Evolutionary conservation across 2,797 vertebrate species (phyloP).

Genomic region (Poliocrania exsul): DNA sequence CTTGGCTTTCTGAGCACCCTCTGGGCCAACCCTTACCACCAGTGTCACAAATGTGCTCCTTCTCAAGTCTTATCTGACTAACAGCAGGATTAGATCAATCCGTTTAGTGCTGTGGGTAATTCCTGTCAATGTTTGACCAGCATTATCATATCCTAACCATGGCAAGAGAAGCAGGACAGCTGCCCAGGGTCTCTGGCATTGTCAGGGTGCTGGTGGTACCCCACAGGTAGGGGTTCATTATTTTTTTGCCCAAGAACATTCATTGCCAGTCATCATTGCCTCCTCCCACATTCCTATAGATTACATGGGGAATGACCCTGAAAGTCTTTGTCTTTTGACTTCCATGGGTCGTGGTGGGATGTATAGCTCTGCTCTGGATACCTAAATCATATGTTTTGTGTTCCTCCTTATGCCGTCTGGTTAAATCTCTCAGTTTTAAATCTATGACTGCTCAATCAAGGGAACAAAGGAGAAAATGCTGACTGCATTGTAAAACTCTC

Average conservation of each 20-base stretch:
- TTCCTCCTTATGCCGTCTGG: neutral
- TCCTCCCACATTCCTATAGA: neutral
- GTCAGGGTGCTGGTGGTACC: neutral
- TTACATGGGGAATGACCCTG: neutral
- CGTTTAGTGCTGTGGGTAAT: neutral
- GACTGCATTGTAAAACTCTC: conserved; percentile 46
- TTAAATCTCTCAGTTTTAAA: conserved; percentile 40
- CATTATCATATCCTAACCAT: rapidly evolving
- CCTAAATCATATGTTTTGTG: neutral
- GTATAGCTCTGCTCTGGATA: neutral
- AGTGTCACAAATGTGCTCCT: neutral
- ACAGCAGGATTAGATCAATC: rapidly evolving
- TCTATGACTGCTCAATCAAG: conserved; percentile 49
- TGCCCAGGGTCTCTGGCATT: rapidly evolving
- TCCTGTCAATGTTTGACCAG: neutral
- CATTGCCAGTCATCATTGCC: rapidly evolving
- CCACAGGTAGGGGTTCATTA: no score
- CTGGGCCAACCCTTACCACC: neutral
- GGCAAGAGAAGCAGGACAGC: neutral
- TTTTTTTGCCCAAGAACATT: neutral
- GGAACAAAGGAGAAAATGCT: conserved; percentile 58
- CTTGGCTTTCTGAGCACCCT: neutral
- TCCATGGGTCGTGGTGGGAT: neutral
- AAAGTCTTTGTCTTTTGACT: neutral
- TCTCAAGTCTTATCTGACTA: neutral